A percentile compares a stretch with the other conserved stretches of the same genome.
Evolutionary conservation across 1,140 invertebrate genomes (phyloP).

Genomic region (Sipha flava): DNA sequence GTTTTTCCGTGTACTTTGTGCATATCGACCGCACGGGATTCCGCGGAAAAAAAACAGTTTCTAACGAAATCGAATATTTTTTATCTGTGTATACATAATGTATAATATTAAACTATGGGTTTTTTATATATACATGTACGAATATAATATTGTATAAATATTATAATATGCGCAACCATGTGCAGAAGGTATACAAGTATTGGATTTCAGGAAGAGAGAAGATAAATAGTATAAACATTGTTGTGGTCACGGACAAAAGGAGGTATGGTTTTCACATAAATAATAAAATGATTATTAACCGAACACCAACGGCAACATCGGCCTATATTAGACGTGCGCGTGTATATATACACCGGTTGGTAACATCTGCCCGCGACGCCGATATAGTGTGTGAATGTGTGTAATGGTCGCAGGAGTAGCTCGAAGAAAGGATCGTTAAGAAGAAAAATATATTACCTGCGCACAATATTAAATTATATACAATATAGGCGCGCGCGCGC

Average conservation of each 20-base stretch:
- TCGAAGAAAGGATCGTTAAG: slow-evolving; percentile 29
- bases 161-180: too few species aligned
- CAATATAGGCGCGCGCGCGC: not conserved
- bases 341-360: not conserved
- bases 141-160: too few species aligned
- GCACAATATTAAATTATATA: slow-evolving; percentile 17
- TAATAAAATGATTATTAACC: slow-evolving; percentile 13
- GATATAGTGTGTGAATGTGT: not conserved
- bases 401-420: not conserved
- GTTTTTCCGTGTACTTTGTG: too few species aligned
- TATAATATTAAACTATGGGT: too few species aligned
- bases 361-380: slow-evolving; percentile 1
- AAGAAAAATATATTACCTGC: not conserved
- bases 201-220: not conserved
- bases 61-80: too few species aligned
- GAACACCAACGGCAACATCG: not conserved
- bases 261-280: slow-evolving; percentile 12
- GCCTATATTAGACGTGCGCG: not conserved
- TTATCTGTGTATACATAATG: too few species aligned
- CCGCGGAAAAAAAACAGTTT: too few species aligned
- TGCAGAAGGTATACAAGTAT: too few species aligned
- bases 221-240: slow-evolving; percentile 1
- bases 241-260: not conserved
- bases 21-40: too few species aligned
- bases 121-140: too few species aligned